These are phyloP conservation scores for Flexamia atlantica DNA, from an alignment of 2,888 invertebrate species.

Conservation along the genomic window DNA sequence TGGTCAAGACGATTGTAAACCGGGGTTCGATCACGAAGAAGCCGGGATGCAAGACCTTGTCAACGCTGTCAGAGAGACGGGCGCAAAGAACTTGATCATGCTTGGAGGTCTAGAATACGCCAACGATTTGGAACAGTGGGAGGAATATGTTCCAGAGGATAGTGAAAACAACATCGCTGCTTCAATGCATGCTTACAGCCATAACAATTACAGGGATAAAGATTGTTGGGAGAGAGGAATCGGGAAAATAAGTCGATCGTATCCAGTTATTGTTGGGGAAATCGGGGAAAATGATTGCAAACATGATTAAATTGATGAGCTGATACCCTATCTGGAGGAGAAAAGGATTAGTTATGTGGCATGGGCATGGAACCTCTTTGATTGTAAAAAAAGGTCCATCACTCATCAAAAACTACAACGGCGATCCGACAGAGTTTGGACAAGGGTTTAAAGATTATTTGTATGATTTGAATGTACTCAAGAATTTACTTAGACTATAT, in stretches of 20 bases:
- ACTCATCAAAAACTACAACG: constrained; percentile 4
- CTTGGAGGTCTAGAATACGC: background rate
- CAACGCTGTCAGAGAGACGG: background rate
- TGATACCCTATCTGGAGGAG: background rate
- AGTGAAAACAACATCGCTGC: background rate
- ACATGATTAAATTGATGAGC: background rate
- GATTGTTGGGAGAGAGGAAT: background rate
- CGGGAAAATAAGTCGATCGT: background rate
- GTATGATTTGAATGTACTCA: no score
- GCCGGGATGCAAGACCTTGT: constrained; percentile 39
- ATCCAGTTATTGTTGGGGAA: constrained; percentile 19
- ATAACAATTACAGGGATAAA: background rate
- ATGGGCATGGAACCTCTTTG: constrained; percentile 22
- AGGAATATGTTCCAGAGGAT: constrained; percentile 6
- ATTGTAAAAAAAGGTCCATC: background rate
- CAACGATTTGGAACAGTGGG: background rate
- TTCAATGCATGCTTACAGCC: background rate
- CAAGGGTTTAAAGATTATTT: background rate
- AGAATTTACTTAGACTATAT: no score
- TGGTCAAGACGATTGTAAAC: background rate
- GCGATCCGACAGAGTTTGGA: constrained; percentile 1
- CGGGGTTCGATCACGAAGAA: background rate
- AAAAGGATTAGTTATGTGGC: background rate
- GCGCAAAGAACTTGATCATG: constrained; percentile 2
- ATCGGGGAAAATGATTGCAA: background rate